These are phyloP conservation scores for Lagorchestes hirsutus DNA, from an alignment of 2,797 vertebrate genomes.

Conservation along the genomic window DNA sequence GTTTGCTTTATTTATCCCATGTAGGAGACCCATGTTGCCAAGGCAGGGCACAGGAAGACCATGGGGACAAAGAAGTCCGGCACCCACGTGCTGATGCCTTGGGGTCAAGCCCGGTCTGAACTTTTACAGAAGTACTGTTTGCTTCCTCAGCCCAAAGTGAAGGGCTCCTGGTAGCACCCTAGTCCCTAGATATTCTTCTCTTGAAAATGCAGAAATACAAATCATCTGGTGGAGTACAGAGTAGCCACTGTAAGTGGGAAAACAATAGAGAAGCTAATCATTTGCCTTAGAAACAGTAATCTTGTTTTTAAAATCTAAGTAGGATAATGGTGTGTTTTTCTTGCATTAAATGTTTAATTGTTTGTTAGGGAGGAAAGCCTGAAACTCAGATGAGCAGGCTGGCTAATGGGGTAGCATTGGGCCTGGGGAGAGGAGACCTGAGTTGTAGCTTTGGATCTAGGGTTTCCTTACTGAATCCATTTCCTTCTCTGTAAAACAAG, in stretches of 20 bases:
- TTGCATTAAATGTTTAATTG: constrained; percentile 59
- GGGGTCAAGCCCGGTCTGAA: neutral
- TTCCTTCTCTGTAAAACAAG: neutral
- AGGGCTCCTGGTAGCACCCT: neutral
- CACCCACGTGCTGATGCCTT: neutral
- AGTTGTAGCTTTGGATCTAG: neutral
- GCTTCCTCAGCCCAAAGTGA: neutral
- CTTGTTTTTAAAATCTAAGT: constrained; percentile 58
- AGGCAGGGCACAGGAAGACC: neutral
- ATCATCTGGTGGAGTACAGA: neutral
- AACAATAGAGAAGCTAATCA: constrained; percentile 68
- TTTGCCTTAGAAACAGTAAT: constrained; percentile 58
- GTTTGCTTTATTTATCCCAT: neutral
- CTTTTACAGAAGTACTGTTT: too few species aligned
- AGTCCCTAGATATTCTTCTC: neutral
- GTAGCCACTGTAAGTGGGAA: neutral
- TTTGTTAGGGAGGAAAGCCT: constrained; percentile 62
- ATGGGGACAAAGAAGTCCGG: neutral
- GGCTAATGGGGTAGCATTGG: neutral
- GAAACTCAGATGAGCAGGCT: constrained; percentile 26
- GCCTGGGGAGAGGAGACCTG: neutral
- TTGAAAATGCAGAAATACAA: neutral
- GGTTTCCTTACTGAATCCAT: neutral
- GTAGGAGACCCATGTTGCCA: neutral
- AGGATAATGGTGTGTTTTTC: constrained; percentile 60